Percentiles rank a stretch among this genome's conserved stretches.
These are phyloP conservation scores for Oreohelix idahoensis DNA, from an alignment of 1,140 invertebrate genomes.

Conservation along the genomic window DNA sequence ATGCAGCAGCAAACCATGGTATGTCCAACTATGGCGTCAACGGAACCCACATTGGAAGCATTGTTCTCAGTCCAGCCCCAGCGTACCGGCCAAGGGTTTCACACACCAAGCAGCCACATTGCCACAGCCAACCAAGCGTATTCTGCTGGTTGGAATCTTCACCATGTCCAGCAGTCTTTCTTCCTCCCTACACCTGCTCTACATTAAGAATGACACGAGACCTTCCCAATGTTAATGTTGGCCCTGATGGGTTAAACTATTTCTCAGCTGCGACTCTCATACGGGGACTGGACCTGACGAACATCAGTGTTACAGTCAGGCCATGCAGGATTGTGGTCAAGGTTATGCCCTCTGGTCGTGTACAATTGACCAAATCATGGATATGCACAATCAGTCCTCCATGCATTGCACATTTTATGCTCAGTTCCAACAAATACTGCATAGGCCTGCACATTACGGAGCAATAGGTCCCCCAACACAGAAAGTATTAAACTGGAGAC, in stretches of 20 bases:
- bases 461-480: constrained; percentile 41
- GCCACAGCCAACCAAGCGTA: constrained; percentile 36
- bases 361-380: constrained; percentile 42
- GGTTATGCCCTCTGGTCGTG: constrained; percentile 33
- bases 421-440: constrained; percentile 47
- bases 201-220: constrained; percentile 70
- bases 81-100: constrained; percentile 23
- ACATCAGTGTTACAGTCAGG: constrained; percentile 27
- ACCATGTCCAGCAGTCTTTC: constrained; percentile 6
- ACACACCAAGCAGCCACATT: constrained; percentile 34
- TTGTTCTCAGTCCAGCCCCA: constrained; percentile 23
- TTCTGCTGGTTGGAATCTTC: constrained; percentile 39
- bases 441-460: constrained; percentile 28
- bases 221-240: constrained; percentile 74
- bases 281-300: constrained; percentile 41
- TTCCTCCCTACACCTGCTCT: constrained; percentile 66
- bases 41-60: constrained; percentile 25
- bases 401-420: constrained; percentile 51
- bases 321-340: constrained; percentile 53
- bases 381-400: constrained; percentile 44
- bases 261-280: constrained; percentile 63
- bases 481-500: too few relatives aligned
- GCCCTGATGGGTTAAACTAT: constrained; percentile 74
- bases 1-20: constrained; percentile 48
- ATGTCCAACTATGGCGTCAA: background rate